Evolutionary conservation across 2,888 invertebrate genomes (phyloP), one percentile per base, ranked within the genome.

Genomic region (Catonia carolina): DNA sequence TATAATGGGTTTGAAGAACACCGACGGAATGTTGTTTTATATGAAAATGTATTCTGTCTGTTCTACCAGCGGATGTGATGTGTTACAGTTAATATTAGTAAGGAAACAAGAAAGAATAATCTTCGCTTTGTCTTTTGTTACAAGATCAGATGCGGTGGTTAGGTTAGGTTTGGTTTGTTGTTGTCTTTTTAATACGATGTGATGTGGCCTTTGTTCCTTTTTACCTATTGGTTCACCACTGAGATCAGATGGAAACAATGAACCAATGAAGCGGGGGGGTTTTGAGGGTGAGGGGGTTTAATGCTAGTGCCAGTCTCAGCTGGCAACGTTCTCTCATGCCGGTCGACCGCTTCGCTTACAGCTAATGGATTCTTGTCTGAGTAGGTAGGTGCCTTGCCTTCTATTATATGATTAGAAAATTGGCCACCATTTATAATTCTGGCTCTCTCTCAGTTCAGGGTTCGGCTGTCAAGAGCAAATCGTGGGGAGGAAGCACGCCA

Each of bases 371-470:
- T 58, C 58, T n/a, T 41, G 31, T 53, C 53, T 42, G 41, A 33
- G 45, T 27, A 27, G 36, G 27, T 45, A 45, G 54, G 45, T 54
- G 48, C 58, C 54, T 51, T 18, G 27, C 42, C n/a, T n/a, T n/a
- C n/a, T n/a, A 36, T 55, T 55, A 55, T 52, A 59, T 52, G 59
- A 59, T 59, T 59, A 55, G 51, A 49, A 48, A 59, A 55, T 59
- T 52, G 55, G 55, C 59, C 55, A 59, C 59, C 59, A 59, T 59
- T 59, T 59, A 59, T 55, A 55, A 55, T 55, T 48, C 33, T 53
- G 53, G 20, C n/a, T n/a, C n/a, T n/a, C n/a, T n/a, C n/a, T n/a
- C n/a, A n/a, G n/a, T n/a, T n/a, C 49, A 39, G 48, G 51, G 51
- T 18, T 49, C 27, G 35, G 50, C 55, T 58, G 58, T 58, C 50